Evolutionary conservation across 2,113 vertebrate species (phyloP), one percentile per base, ranked within the genome.

Genomic region (Zosterops japonicus): DNA sequence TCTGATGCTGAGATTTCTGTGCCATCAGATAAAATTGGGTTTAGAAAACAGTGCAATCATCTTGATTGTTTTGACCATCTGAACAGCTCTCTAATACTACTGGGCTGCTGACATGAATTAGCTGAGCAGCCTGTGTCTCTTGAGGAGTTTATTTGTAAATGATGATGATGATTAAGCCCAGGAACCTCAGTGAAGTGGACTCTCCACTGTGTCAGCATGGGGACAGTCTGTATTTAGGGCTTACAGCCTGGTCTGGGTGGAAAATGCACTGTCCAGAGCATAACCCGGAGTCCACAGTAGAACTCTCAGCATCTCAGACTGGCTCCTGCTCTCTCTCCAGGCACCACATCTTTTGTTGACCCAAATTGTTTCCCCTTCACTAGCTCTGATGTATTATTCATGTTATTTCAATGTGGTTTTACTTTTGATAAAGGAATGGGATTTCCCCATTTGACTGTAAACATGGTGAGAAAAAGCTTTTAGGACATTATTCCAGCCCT

Each of bases 321-420:
- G 52, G 8, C 52, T 96, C 22, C 68, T 83, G 50, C 67, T 83
- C 68, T 71, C 77, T 92, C 36, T 67, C 12, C 57, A 75, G 80
- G 25, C 69, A 59, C 79, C 44, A 4, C n/a, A 47, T 74, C 76
- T 95, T 88, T 56, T 75, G 60, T 83, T 92, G 88, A 68, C 70
- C 47, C 41, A 46, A 5, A 74, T 93, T 44, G 63, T 47, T 94
- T 95, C 85, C 50, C 35, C 44, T 90, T 93, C 65, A 9, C 42
- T 69, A 46, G 49, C 44, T 90, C 46, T 56, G 72, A 86, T 93
- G 64, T 77, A 86, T 94, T 89, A 93, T 93, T 96, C 49, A 89
- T 81, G 23, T 92, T 86, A 80, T 53, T 94, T 90, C 72, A 71
- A 1, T 77, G 65, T 1, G 2, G 36, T 67, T 94, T 92, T 78